Base-by-base conservation (phyloP, 2,888 invertebrate species). In the Scaptomyza cyrtandrae region DNA sequence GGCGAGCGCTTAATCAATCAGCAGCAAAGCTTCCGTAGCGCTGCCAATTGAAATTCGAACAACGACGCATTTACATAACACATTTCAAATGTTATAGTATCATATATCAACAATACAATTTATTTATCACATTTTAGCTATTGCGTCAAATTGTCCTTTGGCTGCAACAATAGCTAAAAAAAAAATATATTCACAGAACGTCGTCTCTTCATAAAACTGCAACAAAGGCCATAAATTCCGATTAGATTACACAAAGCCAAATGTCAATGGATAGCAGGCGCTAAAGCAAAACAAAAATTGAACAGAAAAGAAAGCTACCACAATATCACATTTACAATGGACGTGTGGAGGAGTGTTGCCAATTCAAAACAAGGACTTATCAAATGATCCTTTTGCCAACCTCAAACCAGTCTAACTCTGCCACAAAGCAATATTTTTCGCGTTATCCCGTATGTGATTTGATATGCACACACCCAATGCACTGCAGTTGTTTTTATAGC, bases 171-270 rank as follows among this genome's bases (percentile, higher is more conserved):
- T 29, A 44, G 33, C 41, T 41, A 13, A 58, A 61, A 29, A 29
- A 33, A 33, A 33, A 10, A 10, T 10, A 37, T 24, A 57, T 61
- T 50, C 35, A 13, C 37, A 31, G 56, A 7, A 10, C 14, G 13
- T 14, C 14, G 29, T 24, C 19, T 35, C 57, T 71, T 54, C 67
- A 80, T 72, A 80, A 75, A 78, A 80, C 66, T 74, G 80, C 83
- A 82, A 66, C 62, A 49, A 75, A 74, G 68, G 72, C 76, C 86
- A 88, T 88, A 88, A 88, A 88, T 89, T 81, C 60, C 79, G 88
- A 87, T 88, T 86, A 88, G 90, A 88, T 88, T 88, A 87, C 88
- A 89, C 81, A 86, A 89, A 81, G 75, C 88, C 71, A 63, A 75
- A 69, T 68, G 84, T 81, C 69, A 78, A 69, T 75, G 65, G 75